Conservation (phyloP, 1,140 invertebrate genomes). For the Sycobia sp. region DNA sequence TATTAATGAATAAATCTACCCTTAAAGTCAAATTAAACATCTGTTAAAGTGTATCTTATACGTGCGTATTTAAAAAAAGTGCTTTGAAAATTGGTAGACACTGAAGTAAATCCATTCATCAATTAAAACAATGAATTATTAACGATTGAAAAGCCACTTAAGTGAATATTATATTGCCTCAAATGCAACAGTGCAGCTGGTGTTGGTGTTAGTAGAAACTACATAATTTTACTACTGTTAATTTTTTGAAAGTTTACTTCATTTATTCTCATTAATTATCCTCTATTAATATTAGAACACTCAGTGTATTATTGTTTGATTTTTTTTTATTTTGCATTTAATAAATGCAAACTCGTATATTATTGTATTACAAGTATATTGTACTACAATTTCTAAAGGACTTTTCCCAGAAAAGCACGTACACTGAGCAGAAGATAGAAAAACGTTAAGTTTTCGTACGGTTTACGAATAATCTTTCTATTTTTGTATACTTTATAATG, state of each 20-base stretch:
- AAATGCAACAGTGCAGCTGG: constrained; percentile 9
- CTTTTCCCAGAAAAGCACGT: constrained; percentile 33
- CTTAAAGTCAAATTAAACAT: too few relatives aligned
- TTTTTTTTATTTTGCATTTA: constrained; percentile 6
- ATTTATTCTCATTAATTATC: too few relatives aligned
- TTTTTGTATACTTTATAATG: not conserved
- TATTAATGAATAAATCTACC: too few relatives aligned
- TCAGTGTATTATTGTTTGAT: not conserved
- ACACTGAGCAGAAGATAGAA: constrained; percentile 27
- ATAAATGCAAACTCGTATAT: not conserved
- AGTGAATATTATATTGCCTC: constrained; percentile 13
- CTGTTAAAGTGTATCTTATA: too few relatives aligned
- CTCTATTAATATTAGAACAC: constrained; percentile 17
- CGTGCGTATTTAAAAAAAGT: too few relatives aligned
- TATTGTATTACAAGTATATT: constrained; percentile 2
- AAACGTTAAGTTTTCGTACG: constrained; percentile 22
- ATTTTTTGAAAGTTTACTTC: not conserved
- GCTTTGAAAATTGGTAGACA: too few relatives aligned
- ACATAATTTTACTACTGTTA: not conserved
- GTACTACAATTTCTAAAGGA: constrained; percentile 13
- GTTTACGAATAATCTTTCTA: not conserved
- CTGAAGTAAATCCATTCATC: too few relatives aligned
- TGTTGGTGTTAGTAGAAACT: constrained; percentile 10
- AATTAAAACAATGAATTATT: too few relatives aligned
- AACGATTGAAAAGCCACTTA: constrained; percentile 14